Percentiles rank a stretch among this genome's conserved stretches.
Conservation (phyloP, 2,113 vertebrate genomes). For the Hemibagrus wyckioides region DNA sequence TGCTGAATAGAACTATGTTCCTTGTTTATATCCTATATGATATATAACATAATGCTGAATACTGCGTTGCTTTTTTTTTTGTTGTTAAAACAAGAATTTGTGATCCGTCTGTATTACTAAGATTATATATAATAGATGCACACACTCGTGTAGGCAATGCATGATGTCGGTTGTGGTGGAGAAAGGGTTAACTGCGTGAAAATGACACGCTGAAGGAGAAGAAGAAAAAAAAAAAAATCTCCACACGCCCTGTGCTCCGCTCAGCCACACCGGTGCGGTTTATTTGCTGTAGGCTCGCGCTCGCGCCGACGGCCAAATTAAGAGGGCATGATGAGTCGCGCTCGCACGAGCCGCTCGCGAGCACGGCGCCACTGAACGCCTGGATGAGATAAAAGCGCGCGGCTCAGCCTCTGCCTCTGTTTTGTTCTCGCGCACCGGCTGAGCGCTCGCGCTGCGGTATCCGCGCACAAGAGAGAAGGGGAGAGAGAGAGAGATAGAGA, state of each 20-base stretch:
- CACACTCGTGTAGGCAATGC: not conserved
- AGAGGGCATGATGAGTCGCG: constrained; percentile 61
- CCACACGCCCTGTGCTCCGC: constrained; percentile 38
- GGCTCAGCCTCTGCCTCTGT: constrained; percentile 1
- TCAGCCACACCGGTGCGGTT: constrained; percentile 46
- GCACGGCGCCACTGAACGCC: constrained; percentile 35
- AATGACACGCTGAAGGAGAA: constrained; percentile 56
- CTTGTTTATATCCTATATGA: not conserved
- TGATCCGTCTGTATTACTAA: not conserved
- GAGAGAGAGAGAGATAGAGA: constrained; percentile 31
- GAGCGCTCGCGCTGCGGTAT: constrained; percentile 36
- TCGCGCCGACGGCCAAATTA: constrained; percentile 50
- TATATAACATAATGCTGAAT: not conserved
- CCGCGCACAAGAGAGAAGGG: constrained; percentile 52
- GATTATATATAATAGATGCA: too few relatives aligned
- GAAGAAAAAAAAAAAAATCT: constrained; percentile 3
- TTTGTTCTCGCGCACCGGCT: constrained; percentile 33
- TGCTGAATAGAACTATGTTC: not conserved
- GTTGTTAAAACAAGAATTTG: not conserved
- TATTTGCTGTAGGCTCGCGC: constrained; percentile 55
- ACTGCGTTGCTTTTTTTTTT: not conserved
- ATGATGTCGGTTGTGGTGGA: constrained; percentile 33
- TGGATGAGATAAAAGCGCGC: constrained; percentile 61
- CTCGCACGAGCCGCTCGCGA: constrained; percentile 39
- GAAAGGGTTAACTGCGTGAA: constrained; percentile 68